These are phyloP conservation scores for Aplodontia rufa DNA, from an alignment of 2,113 vertebrate species.

Conservation along the genomic window DNA sequence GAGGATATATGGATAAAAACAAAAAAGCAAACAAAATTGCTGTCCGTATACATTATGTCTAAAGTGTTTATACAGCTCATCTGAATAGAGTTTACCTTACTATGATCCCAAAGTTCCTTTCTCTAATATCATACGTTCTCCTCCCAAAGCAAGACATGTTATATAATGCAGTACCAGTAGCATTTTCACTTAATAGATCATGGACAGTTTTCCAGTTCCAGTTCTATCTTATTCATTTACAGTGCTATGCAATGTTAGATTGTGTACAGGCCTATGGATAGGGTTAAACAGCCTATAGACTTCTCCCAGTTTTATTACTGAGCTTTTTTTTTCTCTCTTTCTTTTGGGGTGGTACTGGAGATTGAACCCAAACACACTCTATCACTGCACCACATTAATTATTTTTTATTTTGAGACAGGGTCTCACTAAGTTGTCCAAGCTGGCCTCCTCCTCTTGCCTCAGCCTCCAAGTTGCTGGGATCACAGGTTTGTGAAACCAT, in stretches of 20 bases:
- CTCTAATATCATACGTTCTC: not conserved
- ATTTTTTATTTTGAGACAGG: too few relatives aligned
- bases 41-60: not conserved
- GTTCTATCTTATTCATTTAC: not conserved
- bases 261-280: not conserved
- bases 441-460: too few relatives aligned
- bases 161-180: not conserved
- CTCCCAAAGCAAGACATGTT: not conserved
- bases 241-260: not conserved
- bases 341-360: too few relatives aligned
- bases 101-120: not conserved
- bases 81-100: not conserved
- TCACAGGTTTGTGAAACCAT: too few relatives aligned
- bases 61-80: not conserved
- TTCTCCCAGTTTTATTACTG: not conserved
- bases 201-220: constrained; percentile 20
- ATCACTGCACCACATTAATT: too few relatives aligned
- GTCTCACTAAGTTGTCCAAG: too few relatives aligned
- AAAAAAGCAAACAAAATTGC: not conserved
- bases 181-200: not conserved
- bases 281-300: not conserved
- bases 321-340: not conserved
- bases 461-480: too few relatives aligned
- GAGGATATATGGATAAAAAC: not conserved
- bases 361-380: too few relatives aligned